These are phyloP conservation scores for Drosophila sordidapex DNA, from an alignment of 2,888 invertebrate genomes.

Conservation along the genomic window DNA sequence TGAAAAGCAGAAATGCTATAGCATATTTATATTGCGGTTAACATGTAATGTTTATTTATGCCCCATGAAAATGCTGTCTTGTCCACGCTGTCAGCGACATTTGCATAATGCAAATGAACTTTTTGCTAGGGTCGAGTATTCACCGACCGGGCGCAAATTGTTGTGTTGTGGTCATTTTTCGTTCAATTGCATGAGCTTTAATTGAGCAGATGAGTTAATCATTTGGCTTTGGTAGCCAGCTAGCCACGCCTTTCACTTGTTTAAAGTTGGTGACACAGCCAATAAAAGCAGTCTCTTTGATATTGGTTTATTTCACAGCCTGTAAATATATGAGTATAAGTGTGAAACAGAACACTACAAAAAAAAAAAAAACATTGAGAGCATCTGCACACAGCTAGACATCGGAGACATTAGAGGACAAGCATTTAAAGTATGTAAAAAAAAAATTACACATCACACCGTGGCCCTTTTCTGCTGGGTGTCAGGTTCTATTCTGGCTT, in stretches of 20 bases:
- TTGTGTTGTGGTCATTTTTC: constrained; percentile 26
- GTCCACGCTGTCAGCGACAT: constrained; percentile 37
- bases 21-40: constrained; percentile 68
- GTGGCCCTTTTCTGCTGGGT: constrained; percentile 22
- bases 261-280: constrained; percentile 1
- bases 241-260: constrained; percentile 19
- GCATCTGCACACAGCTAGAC: constrained; percentile 20
- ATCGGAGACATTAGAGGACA: constrained; percentile 35
- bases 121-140: constrained; percentile 17
- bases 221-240: constrained; percentile 8
- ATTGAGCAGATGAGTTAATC: constrained; percentile 50
- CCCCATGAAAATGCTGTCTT: constrained; percentile 49
- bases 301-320: background rate
- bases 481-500: constrained; percentile 70
- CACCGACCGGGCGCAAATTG: constrained; percentile 18
- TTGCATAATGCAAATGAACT: constrained; percentile 70
- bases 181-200: constrained; percentile 57
- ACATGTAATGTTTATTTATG: constrained; percentile 71
- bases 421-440: constrained; percentile 62
- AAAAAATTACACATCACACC: constrained; percentile 63
- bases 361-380: constrained; percentile 3
- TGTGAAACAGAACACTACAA: constrained; percentile 22
- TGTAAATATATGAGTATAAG: background rate
- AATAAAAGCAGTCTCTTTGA: background rate
- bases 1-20: constrained; percentile 36